phyloP scores from a whole-genome alignment of 2,888 invertebrate species.

The Sinohyriopsis cumingii region DNA sequence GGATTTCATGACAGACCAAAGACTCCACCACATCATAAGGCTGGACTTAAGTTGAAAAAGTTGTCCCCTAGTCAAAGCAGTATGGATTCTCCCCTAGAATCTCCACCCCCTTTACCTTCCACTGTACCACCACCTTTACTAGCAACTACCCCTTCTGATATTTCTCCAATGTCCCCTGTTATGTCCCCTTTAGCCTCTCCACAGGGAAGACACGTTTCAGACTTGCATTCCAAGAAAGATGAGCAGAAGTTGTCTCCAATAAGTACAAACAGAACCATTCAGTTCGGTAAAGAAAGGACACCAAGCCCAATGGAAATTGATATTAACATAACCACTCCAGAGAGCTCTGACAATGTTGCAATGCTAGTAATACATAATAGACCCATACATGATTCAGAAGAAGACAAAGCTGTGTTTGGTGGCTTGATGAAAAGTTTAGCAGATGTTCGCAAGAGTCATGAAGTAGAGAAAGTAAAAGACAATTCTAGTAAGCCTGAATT shows the following conservation, averaged over 20 bases:
- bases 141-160: conserved; percentile 16
- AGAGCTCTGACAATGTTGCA: conserved; percentile 26
- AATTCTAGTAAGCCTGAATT: conserved; percentile 6
- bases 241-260: conserved; percentile 3
- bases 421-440: conserved; percentile 55
- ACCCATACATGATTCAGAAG: conserved; percentile 21
- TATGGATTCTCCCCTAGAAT: conserved; percentile 17
- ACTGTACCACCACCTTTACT: conserved; percentile 36
- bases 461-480: conserved; percentile 7
- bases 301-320: conserved; percentile 35
- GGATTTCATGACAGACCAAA: conserved; percentile 15
- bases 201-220: background rate
- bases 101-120: conserved; percentile 43
- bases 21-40: conserved; percentile 9
- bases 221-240: background rate
- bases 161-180: background rate
- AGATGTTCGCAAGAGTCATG: conserved; percentile 41
- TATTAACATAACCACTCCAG: too few relatives aligned
- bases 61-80: conserved; percentile 4
- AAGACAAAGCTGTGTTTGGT: conserved; percentile 43
- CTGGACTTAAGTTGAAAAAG: conserved; percentile 18
- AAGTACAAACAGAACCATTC: background rate
- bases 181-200: background rate
- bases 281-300: conserved; percentile 16
- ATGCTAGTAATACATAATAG: conserved; percentile 34